These are phyloP conservation scores for Sinocyclocheilus anshuiensis DNA, from an alignment of 2,113 vertebrate genomes.

Conservation along the genomic window DNA sequence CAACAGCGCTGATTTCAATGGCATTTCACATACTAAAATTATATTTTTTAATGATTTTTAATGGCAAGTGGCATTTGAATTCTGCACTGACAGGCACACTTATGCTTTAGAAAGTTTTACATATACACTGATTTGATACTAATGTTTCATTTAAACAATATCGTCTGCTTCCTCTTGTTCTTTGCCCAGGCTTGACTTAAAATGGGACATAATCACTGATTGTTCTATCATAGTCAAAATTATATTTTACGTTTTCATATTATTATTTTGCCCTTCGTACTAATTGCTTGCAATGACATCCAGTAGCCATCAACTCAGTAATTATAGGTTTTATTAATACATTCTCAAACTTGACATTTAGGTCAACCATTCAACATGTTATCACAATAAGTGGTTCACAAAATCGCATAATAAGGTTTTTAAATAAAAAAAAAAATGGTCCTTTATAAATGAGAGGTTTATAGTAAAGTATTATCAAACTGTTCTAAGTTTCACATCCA, in stretches of 20 bases:
- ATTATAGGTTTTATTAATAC: conserved; percentile 20
- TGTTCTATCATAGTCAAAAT: neutral
- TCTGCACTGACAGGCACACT: neutral
- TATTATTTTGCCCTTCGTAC: neutral
- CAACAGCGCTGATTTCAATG: neutral
- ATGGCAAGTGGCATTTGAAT: neutral
- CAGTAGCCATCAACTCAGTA: neutral
- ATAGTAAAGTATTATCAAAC: neutral
- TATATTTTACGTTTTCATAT: too few species aligned
- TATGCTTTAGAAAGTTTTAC: conserved; percentile 3
- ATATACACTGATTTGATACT: neutral
- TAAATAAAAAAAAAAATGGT: neutral
- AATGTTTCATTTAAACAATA: neutral
- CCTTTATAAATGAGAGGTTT: neutral
- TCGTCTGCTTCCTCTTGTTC: neutral
- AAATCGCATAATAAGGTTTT: neutral
- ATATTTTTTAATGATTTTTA: neutral
- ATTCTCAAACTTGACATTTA: neutral
- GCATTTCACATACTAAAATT: neutral
- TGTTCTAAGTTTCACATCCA: neutral
- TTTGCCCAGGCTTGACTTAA: neutral
- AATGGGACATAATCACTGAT: conserved; percentile 1
- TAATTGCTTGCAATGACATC: conserved; percentile 11
- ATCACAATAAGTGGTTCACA: neutral
- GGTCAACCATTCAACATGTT: neutral